Base-by-base conservation (phyloP, 1,140 invertebrate species). In the Papilio aristodemus region DNA sequence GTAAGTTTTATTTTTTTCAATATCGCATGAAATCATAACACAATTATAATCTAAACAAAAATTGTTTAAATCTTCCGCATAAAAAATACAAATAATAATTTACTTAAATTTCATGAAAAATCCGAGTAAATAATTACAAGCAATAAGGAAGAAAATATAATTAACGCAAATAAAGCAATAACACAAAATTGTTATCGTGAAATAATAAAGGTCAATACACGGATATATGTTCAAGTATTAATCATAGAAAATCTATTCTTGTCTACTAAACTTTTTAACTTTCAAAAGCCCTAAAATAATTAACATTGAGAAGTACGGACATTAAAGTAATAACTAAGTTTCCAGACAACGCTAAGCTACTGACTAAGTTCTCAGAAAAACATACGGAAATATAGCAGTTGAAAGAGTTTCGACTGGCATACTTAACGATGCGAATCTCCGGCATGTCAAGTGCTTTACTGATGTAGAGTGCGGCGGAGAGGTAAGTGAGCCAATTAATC, bases 381-480 rank as follows among this genome's bases (percentile, higher is more conserved):
- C 27, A 27, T 27, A 50, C 14, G 14, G 54, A 5, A 57, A 17
- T 37, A 46, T 10, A 46, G 17, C 43, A 46, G 17, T 46, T 46
- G 43, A 46, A 59, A 59, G 2, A 75, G 72, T 79, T 76, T 76
- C 58, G 69, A 71, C 68, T 68, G 71, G 67, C 50, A 71, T 67
- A 74, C 57, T 70, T 71, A 71, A 59, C 70, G 59, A 69, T 39
- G 79, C 77, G 75, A 72, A 77, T 76, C 74, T 77, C 77, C 77
- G 75, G 66, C 62, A 25, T n/a, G 17, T 57, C 63, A 6, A 41
- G 73, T 81, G 79, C 76, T 77, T 74, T 77, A 77, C 74, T 71
- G 54, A 22, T 13, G 39, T 50, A 22, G 27, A 57, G 22, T 37
- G 25, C 32, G 13, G 14, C 43, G 8, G 27, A 59, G 14, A 59